phyloP scores from a whole-genome alignment of 2,113 vertebrate species.

The Hippocampus comes region DNA sequence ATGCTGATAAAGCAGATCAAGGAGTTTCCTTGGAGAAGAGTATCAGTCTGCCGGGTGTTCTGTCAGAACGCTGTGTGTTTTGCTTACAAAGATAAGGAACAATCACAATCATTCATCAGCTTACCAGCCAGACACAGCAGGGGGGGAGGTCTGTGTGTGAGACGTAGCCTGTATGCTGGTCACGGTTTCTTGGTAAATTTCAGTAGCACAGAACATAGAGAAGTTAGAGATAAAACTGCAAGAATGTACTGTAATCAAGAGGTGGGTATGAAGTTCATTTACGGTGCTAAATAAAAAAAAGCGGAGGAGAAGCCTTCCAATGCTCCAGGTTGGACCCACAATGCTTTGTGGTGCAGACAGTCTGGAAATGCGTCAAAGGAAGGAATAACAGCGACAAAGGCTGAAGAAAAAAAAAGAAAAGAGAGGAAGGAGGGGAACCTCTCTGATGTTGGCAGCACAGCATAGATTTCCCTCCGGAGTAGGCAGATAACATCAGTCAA shows the following conservation, averaged over 20 bases:
- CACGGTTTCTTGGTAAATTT: constrained; percentile 49
- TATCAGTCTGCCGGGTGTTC: constrained; percentile 29
- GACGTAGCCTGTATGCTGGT: constrained; percentile 11
- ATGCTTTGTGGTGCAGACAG: constrained; percentile 12
- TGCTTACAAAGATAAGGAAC: constrained; percentile 50
- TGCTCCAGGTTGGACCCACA: neutral
- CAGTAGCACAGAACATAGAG: constrained; percentile 31
- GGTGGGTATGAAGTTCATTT: neutral
- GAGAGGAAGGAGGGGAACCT: constrained; percentile 4
- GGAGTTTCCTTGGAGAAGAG: constrained; percentile 9
- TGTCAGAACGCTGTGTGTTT: constrained; percentile 29
- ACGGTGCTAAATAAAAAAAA: constrained; percentile 1
- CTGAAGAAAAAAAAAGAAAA: constrained; percentile 17
- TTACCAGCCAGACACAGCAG: constrained; percentile 59
- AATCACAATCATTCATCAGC: constrained; percentile 60
- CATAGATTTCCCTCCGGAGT: constrained; percentile 40
- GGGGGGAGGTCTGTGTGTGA: constrained; percentile 19
- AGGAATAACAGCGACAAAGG: constrained; percentile 47
- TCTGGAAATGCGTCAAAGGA: constrained; percentile 16
- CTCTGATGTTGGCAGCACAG: constrained; percentile 42
- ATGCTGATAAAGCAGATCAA: constrained; percentile 8
- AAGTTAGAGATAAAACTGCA: constrained; percentile 9
- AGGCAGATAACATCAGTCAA: constrained; percentile 46
- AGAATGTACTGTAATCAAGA: neutral
- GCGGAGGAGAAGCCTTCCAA: constrained; percentile 6